A percentile compares a stretch with the other conserved stretches of the same genome.
phyloP scores from a whole-genome alignment of 2,888 invertebrate genomes.

The Diadegma fenestrale region DNA sequence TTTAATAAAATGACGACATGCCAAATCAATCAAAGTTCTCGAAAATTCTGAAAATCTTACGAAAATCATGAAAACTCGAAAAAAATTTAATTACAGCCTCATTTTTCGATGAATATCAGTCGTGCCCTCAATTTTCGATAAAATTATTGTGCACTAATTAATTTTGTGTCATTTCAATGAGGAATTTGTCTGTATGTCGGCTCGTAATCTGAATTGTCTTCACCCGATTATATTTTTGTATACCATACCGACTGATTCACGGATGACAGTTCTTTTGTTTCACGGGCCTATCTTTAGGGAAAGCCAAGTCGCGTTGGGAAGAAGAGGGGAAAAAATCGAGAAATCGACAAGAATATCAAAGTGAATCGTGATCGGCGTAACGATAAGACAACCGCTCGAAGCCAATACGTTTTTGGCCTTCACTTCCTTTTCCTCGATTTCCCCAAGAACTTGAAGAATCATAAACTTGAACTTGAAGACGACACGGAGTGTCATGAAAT shows the following conservation, averaged over 20 bases:
- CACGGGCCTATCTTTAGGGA: neutral
- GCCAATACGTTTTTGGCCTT: neutral
- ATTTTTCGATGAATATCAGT: neutral
- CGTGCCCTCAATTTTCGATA: neutral
- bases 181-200: neutral
- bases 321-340: neutral
- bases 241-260: neutral
- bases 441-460: neutral
- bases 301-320: neutral
- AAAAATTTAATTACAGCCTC: neutral
- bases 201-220: neutral
- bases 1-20: too few relatives aligned
- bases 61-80: neutral
- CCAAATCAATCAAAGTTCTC: too few relatives aligned
- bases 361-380: conserved; percentile 14
- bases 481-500: too few relatives aligned
- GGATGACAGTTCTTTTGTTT: conserved; percentile 13
- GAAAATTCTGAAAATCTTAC: neutral
- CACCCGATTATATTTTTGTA: neutral
- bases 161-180: neutral
- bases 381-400: conserved; percentile 9
- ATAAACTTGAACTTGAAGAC: conserved; percentile 5
- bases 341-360: conserved; percentile 25
- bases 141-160: neutral
- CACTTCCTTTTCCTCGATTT: neutral